Evolutionary conservation across 1,140 invertebrate genomes (phyloP).

Genomic region (Drosophila guanche): DNA sequence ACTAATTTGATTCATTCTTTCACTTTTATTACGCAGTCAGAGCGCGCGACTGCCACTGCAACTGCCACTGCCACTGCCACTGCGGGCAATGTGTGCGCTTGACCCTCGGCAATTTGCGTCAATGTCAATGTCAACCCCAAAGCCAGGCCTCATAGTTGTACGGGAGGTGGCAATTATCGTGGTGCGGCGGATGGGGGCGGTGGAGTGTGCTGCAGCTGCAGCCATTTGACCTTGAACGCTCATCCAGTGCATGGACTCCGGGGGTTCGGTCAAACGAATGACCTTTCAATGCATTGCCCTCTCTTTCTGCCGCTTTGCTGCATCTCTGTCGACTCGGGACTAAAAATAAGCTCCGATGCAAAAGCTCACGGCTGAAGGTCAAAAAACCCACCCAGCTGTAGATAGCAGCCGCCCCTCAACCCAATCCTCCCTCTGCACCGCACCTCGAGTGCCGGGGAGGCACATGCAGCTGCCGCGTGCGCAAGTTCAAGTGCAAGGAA

Average conservation of each 20-base stretch:
- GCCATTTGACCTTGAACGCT: constrained; percentile 59
- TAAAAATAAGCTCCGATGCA: constrained; percentile 71
- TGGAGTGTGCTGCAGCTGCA: constrained; percentile 48
- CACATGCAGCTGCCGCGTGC: constrained; percentile 75
- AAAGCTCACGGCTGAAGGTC: constrained; percentile 74
- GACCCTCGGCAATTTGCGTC: constrained; percentile 76
- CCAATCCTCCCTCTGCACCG: neutral
- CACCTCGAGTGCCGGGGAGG: constrained; percentile 7
- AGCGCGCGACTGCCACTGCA: constrained; percentile 32
- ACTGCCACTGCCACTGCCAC: constrained; percentile 25
- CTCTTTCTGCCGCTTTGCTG: neutral
- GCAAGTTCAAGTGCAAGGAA: constrained; percentile 79
- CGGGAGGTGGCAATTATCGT: constrained; percentile 48
- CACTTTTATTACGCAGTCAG: constrained; percentile 58
- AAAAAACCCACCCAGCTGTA: constrained; percentile 52
- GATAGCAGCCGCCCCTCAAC: neutral
- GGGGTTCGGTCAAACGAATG: constrained; percentile 49
- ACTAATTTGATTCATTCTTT: constrained; percentile 73
- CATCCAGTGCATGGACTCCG: constrained; percentile 29
- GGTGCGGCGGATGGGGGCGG: constrained; percentile 22
- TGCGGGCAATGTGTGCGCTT: constrained; percentile 44
- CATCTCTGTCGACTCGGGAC: constrained; percentile 35
- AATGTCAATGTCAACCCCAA: constrained; percentile 62
- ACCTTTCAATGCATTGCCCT: constrained; percentile 65
- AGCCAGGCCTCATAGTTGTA: too few relatives aligned